phyloP scores from a whole-genome alignment of 2,888 invertebrate species.

The Phalera bucephala region DNA sequence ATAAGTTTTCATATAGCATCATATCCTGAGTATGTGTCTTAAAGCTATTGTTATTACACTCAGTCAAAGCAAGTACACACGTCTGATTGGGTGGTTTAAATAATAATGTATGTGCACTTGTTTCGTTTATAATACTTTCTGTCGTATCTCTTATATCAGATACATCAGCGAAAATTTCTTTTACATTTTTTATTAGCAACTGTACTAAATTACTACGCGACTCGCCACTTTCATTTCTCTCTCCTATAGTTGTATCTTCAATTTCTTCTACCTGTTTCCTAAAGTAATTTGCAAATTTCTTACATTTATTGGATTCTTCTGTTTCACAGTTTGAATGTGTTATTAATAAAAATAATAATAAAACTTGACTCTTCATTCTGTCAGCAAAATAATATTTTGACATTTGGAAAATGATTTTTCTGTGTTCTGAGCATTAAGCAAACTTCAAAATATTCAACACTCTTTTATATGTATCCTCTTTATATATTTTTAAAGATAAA shows the following conservation, averaged over 20 bases:
- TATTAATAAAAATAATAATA: constrained; percentile 16
- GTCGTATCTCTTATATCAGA: constrained; percentile 23
- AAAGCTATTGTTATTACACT: constrained; percentile 20
- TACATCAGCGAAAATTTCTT: constrained; percentile 50
- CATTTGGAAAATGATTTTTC: constrained; percentile 1
- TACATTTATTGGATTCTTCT: constrained; percentile 30
- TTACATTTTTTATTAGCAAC: constrained; percentile 55
- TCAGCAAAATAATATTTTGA: constrained; percentile 10
- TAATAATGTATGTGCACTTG: constrained; percentile 2
- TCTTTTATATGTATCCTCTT: no score
- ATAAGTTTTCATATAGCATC: constrained; percentile 31
- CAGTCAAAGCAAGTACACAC: constrained; percentile 9
- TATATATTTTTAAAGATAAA: no score
- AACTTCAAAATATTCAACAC: no score
- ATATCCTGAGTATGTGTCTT: constrained; percentile 17
- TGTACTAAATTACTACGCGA: constrained; percentile 45
- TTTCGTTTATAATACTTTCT: neutral
- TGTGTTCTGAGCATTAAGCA: neutral
- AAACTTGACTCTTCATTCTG: constrained; percentile 24
- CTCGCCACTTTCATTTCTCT: constrained; percentile 29
- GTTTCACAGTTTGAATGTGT: constrained; percentile 13
- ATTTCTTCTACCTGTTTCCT: constrained; percentile 51
- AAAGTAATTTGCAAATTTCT: constrained; percentile 48
- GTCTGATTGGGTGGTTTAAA: constrained; percentile 11
- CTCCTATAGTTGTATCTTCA: constrained; percentile 29